Conservation (phyloP, 1,140 invertebrate species). For the Heliconius eleuchia region DNA sequence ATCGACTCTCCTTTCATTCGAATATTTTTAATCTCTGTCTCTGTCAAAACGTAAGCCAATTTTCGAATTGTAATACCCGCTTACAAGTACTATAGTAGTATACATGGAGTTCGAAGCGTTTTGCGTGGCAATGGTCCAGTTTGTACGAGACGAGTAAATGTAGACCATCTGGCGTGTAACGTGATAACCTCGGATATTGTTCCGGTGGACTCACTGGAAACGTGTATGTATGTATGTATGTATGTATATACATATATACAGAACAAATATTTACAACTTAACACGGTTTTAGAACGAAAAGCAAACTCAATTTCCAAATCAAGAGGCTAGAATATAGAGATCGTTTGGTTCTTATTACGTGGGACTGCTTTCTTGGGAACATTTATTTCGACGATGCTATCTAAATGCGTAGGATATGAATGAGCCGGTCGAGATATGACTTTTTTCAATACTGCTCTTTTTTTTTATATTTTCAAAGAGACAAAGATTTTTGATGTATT, state of each 20-base stretch:
- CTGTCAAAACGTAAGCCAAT: constrained; percentile 9
- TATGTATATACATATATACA: not conserved
- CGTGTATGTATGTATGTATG: not conserved
- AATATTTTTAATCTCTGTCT: not conserved
- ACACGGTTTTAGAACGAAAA: not conserved
- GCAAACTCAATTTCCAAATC: not conserved
- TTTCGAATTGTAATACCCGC: not conserved
- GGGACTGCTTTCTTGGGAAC: not conserved
- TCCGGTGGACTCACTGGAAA: constrained; percentile 5
- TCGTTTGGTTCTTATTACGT: not conserved
- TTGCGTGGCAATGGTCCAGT: constrained; percentile 27
- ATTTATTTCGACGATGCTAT: constrained; percentile 1
- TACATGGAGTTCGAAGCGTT: constrained; percentile 11
- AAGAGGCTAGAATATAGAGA: not conserved
- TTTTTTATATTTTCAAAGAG: not conserved
- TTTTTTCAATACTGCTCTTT: not conserved
- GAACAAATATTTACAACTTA: not conserved
- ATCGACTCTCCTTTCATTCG: not conserved
- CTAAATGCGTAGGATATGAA: not conserved
- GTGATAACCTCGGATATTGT: constrained; percentile 27
- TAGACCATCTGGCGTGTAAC: constrained; percentile 28
- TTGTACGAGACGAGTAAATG: constrained; percentile 13
- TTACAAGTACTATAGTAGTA: not conserved
- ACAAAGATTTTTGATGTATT: constrained; percentile 4
- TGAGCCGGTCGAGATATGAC: not conserved